phyloP scores from a whole-genome alignment of 2,113 vertebrate genomes.

The Dendropsophus ebraccatus region DNA sequence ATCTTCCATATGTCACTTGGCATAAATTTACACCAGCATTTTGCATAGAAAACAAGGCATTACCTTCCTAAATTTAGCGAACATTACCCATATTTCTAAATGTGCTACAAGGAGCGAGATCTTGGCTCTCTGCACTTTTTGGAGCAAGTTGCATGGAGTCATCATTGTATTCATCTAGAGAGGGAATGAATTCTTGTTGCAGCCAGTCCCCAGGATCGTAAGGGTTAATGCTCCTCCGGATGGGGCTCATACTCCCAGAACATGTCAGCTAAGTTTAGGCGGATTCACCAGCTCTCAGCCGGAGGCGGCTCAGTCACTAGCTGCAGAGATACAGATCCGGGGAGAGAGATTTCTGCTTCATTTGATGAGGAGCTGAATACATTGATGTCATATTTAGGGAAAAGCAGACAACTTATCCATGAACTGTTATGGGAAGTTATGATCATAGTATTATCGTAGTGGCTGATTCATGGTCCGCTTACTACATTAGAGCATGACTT shows the following conservation, averaged over 20 bases:
- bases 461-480: not conserved
- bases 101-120: too few relatives aligned
- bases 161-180: not conserved
- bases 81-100: too few relatives aligned
- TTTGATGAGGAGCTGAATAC: not conserved
- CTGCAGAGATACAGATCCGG: not conserved
- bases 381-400: not conserved
- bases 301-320: conserved; percentile 15
- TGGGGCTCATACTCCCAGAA: not conserved
- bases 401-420: not conserved
- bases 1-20: too few relatives aligned
- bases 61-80: too few relatives aligned
- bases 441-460: not conserved
- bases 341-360: conserved; percentile 20
- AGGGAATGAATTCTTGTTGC: not conserved
- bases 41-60: too few relatives aligned
- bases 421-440: not conserved
- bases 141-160: too few relatives aligned
- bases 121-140: too few relatives aligned
- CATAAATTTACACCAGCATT: too few relatives aligned
- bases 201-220: not conserved
- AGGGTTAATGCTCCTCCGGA: conserved; percentile 18
- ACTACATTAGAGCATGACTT: not conserved
- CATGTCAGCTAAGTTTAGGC: not conserved
- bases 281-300: not conserved